Evolutionary conservation across 2,797 vertebrate species (phyloP).

Genomic region (Pagetopsis macropterus): DNA sequence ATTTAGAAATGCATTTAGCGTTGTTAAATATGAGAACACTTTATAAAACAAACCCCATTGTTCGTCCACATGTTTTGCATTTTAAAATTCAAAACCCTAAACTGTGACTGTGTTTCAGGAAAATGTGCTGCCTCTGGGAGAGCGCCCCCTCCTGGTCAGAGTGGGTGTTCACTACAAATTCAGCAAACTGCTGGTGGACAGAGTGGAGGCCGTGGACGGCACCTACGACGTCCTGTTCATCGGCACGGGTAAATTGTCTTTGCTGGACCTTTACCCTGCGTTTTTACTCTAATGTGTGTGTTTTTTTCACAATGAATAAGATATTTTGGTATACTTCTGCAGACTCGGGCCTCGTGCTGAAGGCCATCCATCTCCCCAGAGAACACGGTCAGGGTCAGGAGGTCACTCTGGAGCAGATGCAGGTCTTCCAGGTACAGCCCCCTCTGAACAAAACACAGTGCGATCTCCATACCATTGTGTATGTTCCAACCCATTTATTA

Average conservation of each 20-base stretch:
- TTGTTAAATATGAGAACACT: not conserved
- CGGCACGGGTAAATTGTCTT: constrained; percentile 79
- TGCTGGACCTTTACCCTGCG: rapidly evolving
- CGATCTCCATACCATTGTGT: not conserved
- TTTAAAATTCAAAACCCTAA: not conserved
- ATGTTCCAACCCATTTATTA: not conserved
- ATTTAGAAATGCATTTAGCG: constrained; percentile 25
- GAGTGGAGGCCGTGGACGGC: constrained; percentile 85
- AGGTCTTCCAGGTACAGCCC: constrained; percentile 85
- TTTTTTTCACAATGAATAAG: constrained; percentile 3
- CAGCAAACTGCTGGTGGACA: constrained; percentile 85
- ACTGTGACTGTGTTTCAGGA: constrained; percentile 68
- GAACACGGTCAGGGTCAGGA: constrained; percentile 78
- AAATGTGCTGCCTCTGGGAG: constrained; percentile 81
- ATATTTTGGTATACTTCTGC: constrained; percentile 7
- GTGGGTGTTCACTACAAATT: constrained; percentile 86
- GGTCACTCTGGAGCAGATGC: constrained; percentile 90
- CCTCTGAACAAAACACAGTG: not conserved
- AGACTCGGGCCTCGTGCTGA: constrained; percentile 89
- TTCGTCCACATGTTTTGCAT: not conserved
- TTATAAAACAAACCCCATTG: not conserved
- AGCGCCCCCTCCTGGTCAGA: constrained; percentile 84
- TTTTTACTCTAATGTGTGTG: not conserved
- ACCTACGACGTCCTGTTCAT: constrained; percentile 86
- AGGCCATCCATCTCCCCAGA: constrained; percentile 84